These are phyloP conservation scores for Carterocephalus palaemon DNA, from an alignment of 2,888 invertebrate species.

Conservation along the genomic window DNA sequence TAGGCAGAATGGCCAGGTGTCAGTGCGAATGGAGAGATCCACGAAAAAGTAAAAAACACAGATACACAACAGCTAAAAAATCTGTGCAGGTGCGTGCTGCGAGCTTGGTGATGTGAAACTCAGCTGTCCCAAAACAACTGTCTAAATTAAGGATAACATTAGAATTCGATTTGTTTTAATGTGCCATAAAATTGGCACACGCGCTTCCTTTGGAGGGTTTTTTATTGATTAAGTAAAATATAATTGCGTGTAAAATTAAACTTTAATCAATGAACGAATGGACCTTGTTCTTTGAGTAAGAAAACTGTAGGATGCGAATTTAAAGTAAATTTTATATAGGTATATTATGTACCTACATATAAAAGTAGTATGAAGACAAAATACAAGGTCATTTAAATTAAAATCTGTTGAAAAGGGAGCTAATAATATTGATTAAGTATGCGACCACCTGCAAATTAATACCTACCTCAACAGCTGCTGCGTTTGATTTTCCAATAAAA, in stretches of 20 bases:
- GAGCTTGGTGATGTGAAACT: slow-evolving; percentile 62
- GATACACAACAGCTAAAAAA: slow-evolving; percentile 67
- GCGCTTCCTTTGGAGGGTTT: slow-evolving; percentile 13
- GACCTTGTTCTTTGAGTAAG: not conserved
- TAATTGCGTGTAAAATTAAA: slow-evolving; percentile 7
- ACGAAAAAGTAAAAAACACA: slow-evolving; percentile 56
- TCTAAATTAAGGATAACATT: slow-evolving; percentile 47
- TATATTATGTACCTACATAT: too few relatives aligned
- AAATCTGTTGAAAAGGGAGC: too few relatives aligned
- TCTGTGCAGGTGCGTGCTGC: slow-evolving; percentile 66
- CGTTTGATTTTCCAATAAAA: slow-evolving; percentile 8
- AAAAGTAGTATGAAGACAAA: too few relatives aligned
- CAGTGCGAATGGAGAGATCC: slow-evolving; percentile 45
- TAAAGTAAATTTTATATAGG: too few relatives aligned
- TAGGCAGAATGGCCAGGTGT: slow-evolving; percentile 68
- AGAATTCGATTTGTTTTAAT: slow-evolving; percentile 29
- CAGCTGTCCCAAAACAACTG: slow-evolving; percentile 59
- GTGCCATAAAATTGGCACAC: slow-evolving; percentile 23
- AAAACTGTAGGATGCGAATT: not conserved
- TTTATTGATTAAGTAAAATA: slow-evolving; percentile 7
- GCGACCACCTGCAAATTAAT: not conserved
- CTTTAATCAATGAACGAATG: slow-evolving; percentile 8
- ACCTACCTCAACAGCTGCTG: not conserved
- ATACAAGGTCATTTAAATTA: too few relatives aligned
- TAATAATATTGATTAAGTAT: too few relatives aligned